Evolutionary conservation across 2,888 invertebrate species (phyloP), one percentile per base, ranked within the genome.

Genomic region (Bugulina stolonifera): DNA sequence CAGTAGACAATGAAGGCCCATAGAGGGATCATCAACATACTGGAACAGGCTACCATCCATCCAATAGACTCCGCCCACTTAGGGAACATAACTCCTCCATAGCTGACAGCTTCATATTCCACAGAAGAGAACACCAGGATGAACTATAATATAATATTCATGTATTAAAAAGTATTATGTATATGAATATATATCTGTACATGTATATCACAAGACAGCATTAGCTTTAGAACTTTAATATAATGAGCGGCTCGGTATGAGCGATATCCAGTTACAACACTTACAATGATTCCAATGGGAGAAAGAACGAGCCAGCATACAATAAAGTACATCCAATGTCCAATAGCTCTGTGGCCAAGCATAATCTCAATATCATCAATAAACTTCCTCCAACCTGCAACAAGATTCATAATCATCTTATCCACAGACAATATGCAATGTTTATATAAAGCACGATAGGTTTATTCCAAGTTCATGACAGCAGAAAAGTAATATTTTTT

Each of bases 41-140:
- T 54, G 14, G 57, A 18, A 22, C 29, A 18, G 1, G 64, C 52
- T 2, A 73, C 34, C 32, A 71, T 10, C 58, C 71, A 71, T 5
- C 58, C 71, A 29, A 70, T n/a, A 55, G 52, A 23, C 32, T 71
- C 52, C 10, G 73, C 71, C 73, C 73, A 71, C 25, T 71, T 32
- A 23, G 73, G 73, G 25, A 25, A 70, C 23, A 10, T 32, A n/a
- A 54, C 25, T 43, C 52, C 29, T 23, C 32, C 32, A 23, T 70
- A 70, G 25, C 25, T 70, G 23, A 70, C 70, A 43, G 70, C 3
- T 70, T 43, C 70, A 54, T 70, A 70, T 35, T 70, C 70, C 3
- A 43, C 35, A n/a, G 54, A 70, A 2, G 52, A n/a, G 32, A 54
- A 70, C 23, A 70, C 23, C 2, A 70, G 29, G 43, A 70, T 70